Conservation (phyloP, 2,888 invertebrate species). For the Machimus atricapillus region DNA sequence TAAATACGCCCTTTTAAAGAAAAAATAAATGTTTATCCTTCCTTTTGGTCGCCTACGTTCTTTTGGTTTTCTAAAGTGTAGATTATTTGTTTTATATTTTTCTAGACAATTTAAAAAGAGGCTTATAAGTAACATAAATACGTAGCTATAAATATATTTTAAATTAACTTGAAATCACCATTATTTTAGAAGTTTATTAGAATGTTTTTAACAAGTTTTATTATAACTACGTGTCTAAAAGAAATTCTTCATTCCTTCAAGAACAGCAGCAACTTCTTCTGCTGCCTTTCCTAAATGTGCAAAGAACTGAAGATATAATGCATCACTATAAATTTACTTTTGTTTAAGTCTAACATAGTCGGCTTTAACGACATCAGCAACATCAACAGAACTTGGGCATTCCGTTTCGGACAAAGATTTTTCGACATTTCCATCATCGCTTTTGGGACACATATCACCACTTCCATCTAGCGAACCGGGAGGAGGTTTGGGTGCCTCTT, state of each 20-base stretch:
- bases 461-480: too few relatives aligned
- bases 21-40: too few relatives aligned
- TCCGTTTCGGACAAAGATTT: neutral
- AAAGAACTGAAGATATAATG: constrained; percentile 37
- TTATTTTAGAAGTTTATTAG: neutral
- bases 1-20: too few relatives aligned
- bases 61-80: too few relatives aligned
- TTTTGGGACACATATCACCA: neutral
- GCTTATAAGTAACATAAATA: too few relatives aligned
- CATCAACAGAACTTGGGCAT: neutral
- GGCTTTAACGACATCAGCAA: constrained; percentile 39
- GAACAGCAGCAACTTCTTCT: constrained; percentile 42
- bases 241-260: constrained; percentile 41
- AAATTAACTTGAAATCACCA: too few relatives aligned
- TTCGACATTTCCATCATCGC: neutral
- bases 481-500: too few relatives aligned
- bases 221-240: neutral
- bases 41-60: too few relatives aligned
- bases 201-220: too few relatives aligned
- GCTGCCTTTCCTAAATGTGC: constrained; percentile 19
- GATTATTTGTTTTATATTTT: too few relatives aligned
- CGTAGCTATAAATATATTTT: neutral
- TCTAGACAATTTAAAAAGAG: too few relatives aligned
- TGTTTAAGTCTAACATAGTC: constrained; percentile 14
- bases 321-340: constrained; percentile 27